Evolutionary conservation across 2,888 invertebrate species (phyloP), one percentile per base, ranked within the genome.

Genomic region (Leucania comma): DNA sequence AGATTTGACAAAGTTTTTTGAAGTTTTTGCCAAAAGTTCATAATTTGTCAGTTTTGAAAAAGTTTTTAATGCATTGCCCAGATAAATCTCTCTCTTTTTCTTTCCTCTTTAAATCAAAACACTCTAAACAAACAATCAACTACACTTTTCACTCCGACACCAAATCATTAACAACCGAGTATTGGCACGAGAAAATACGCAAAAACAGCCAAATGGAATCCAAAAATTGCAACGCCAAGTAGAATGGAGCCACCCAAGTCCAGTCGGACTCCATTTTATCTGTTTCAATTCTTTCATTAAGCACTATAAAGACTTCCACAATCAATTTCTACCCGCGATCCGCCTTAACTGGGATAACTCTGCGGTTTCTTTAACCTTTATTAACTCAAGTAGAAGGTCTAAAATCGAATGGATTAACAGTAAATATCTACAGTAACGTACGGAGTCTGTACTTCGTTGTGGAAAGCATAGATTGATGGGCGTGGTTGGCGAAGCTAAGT

Each of bases 241-340:
- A 75, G 80, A 84, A 78, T 75, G 68, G 72, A 78, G 68, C 71
- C 61, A 77, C 64, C 68, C 51, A 59, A 68, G 81, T 64, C 78
- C 75, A 48, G 75, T 78, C 78, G 75, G 83, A 84, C 76, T 82
- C 88, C 89, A 85, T 91, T 92, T 92, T 91, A 93, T 94, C 93
- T 90, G 89, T 94, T 94, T 93, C 94, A 94, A 94, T 95, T 94
- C 95, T 91, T 94, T 95, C 94, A 95, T 95, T 95, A 94, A 93
- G 90, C 90, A 90, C 93, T 92, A 93, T 93, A 93, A 90, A 93
- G 93, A 94, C 90, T 93, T 93, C 89, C 88, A 92, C 94, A 93
- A 95, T 95, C 94, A 95, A 95, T 95, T 94, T 92, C 90, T 89
- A 87, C 87, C 88, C 87, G 81, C 87, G 90, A 87, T 89, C 90